Base-by-base conservation (phyloP, 2,888 invertebrate genomes). In the Caenorhabditis afra region DNA sequence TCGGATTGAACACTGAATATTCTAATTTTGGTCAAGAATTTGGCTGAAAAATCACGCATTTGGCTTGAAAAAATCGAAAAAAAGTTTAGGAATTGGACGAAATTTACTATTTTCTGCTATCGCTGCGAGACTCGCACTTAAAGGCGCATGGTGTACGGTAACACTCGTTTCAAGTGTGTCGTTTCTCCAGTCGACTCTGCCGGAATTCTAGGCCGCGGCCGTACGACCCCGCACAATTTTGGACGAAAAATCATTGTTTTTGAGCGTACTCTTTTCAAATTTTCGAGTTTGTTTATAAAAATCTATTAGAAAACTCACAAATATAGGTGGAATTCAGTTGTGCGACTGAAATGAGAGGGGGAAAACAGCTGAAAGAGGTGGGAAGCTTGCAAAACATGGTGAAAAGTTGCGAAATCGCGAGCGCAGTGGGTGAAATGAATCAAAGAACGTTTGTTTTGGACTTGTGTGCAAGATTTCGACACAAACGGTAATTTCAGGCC, bases 41-140 rank as follows among this genome's bases (percentile, higher is more conserved):
- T 41, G 64, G 73, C 73, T 37, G 8, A 44, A 73, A 73, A 73
- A 50, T 37, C n/a, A 16, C 41, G 50, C 18, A 44, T n/a, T 11
- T n/a, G 11, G 73, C 29, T 58, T 41, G 18, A 58, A 65, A 73
- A 71, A 73, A 58, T 52, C 44, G 23, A 50, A 57, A 64, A 73
- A 45, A 73, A 73, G 64, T 73, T 73, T 73, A 73, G 73, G 73
- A 73, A 73, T 65, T 64, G 73, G 22, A 58, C 50, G 50, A 73
- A 73, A 58, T 57, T 18, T 20, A 50, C 50, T 0, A 35, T 55
- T 39, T 50, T 50, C 29, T 14, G 7, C 10, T 39, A 44, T 44
- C 71, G 49, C 14, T 55, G 53, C 58, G 64, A 73, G 73, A 55
- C 20, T 35, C 16, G 29, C 3, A 3, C 0, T 62, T 39, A 71